Percentiles rank a stretch among this genome's conserved stretches.
These are phyloP conservation scores for Leucophenga varia DNA, from an alignment of 1,140 invertebrate species.

Conservation along the genomic window DNA sequence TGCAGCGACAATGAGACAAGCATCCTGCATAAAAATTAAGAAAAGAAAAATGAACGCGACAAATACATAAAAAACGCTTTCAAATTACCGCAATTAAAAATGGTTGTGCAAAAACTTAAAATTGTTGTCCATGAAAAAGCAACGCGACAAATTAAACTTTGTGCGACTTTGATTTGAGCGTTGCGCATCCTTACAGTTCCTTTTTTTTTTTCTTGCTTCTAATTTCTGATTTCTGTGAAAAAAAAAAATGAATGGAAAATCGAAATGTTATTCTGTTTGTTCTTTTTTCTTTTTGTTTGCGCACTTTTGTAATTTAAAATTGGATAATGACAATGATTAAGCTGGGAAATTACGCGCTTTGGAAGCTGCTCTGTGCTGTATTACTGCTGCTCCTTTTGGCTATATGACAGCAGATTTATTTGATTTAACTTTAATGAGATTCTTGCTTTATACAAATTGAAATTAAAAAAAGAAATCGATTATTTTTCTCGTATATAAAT, in stretches of 20 bases:
- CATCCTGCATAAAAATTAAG: background rate
- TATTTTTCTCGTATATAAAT: slow-evolving; percentile 41
- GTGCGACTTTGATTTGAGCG: slow-evolving; percentile 10
- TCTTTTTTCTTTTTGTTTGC: too few species aligned
- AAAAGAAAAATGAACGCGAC: slow-evolving; percentile 7
- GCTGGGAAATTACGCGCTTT: too few species aligned
- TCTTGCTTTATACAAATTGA: slow-evolving; percentile 30
- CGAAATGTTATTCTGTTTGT: too few species aligned
- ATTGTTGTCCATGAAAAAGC: too few species aligned
- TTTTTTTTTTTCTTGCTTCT: slow-evolving; percentile 6
- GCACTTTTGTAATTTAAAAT: slow-evolving; percentile 36
- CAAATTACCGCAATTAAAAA: slow-evolving; percentile 45
- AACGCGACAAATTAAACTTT: too few species aligned
- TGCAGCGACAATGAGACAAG: too few species aligned
- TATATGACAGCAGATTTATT: too few species aligned
- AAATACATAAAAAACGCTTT: slow-evolving; percentile 16
- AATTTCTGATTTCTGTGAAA: background rate
- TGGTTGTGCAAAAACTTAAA: slow-evolving; percentile 29
- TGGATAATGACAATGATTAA: slow-evolving; percentile 47
- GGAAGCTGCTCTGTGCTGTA: too few species aligned
- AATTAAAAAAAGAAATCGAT: background rate
- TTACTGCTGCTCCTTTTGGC: too few species aligned
- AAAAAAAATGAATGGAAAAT: background rate
- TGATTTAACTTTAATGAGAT: background rate
- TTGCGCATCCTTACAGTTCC: slow-evolving; percentile 25